Evolutionary conservation across 2,888 invertebrate genomes (phyloP), one percentile per base, ranked within the genome.

Genomic region (Drosophila mimetica): DNA sequence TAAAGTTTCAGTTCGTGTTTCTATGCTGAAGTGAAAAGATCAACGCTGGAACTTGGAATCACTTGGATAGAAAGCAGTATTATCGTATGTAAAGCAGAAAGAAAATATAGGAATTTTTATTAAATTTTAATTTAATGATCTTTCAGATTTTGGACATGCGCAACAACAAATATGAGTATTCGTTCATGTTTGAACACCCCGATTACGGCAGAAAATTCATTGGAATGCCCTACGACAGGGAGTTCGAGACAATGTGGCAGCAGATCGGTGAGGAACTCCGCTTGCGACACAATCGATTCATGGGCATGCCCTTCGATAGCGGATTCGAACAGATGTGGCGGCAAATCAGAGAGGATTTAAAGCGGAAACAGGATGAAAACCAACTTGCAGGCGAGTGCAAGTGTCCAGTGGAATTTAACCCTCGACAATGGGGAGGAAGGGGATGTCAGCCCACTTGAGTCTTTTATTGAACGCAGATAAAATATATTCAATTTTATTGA

Each of bases 211-310:
- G 60, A 25, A 58, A 50, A 13, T 73, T 71, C 25, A 8, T 46
- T 73, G 75, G 42, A 20, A 60, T 30, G 76, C 69, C 3, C 75
- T 39, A 76, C 58, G 54, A 73, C 6, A 51, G 51, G 52, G 78
- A 86, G 39, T 86, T 86, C 37, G 75, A 84, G n/a, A 28, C 25
- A 5, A 8, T 85, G 75, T 86, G 82, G 79, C 42, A 67, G n/a
- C 75, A 78, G 39, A 67, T 76, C 37, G 74, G 70, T 11, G 50
- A 76, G 8, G 74, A 78, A 42, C 32, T 67, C 5, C 64, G 57
- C 9, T 14, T 22, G 16, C 22, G 20, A 8, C 42, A 53, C 3
- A 42, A 39, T 18, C 25, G 28, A 9, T 52, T 52, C 9, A 6
- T 39, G 39, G 39, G 16, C 13, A 47, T 30, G 30, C 47, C 47